These are phyloP conservation scores for Acanthisitta chloris DNA, from an alignment of 2,113 vertebrate species.

Conservation along the genomic window DNA sequence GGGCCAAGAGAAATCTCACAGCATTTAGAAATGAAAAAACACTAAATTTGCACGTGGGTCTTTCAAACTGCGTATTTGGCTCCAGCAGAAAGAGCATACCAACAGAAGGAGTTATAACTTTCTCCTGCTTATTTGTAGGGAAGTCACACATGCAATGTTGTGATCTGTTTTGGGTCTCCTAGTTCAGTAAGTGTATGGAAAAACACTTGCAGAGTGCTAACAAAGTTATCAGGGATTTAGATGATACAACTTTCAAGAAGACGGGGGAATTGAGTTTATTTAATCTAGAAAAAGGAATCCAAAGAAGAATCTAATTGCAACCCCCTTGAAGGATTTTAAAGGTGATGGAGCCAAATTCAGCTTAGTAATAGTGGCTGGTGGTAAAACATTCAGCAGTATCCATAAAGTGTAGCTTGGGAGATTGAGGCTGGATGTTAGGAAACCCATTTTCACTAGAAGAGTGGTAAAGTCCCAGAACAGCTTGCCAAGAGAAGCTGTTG, in stretches of 20 bases:
- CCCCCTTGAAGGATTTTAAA: neutral
- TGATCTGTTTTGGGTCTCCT: neutral
- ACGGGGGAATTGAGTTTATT: neutral
- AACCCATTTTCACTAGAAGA: neutral
- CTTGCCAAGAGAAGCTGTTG: neutral
- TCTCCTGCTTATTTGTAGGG: neutral
- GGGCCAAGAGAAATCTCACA: accelerated
- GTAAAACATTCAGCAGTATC: neutral
- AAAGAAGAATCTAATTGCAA: neutral
- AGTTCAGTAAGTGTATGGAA: neutral
- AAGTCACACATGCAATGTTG: neutral
- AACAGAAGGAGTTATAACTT: neutral
- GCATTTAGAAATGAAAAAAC: neutral
- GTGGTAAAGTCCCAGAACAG: neutral
- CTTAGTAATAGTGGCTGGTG: neutral
- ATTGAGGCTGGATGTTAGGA: neutral
- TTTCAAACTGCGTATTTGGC: neutral
- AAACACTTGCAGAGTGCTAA: neutral
- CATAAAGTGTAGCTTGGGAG: neutral
- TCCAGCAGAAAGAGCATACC: neutral
- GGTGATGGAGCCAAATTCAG: neutral
- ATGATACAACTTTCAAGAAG: neutral
- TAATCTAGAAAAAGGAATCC: neutral
- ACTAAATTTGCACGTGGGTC: neutral
- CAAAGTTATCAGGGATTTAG: neutral